A percentile compares a stretch with the other conserved stretches of the same genome.
phyloP scores from a whole-genome alignment of 2,113 vertebrate species.

The Ivindomyrus marchei region DNA sequence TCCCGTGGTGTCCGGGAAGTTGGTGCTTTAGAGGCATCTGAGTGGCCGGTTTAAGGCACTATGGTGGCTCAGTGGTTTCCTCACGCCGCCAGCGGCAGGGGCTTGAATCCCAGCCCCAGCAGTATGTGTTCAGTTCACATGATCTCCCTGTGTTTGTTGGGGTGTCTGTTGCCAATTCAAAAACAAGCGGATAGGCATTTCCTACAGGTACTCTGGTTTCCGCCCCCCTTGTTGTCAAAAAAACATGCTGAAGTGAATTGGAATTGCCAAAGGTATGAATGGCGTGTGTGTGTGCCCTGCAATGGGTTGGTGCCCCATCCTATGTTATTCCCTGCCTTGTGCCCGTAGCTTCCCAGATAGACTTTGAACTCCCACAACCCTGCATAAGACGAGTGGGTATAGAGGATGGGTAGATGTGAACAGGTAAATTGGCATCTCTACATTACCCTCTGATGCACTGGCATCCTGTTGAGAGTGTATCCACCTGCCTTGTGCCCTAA shows the following conservation, averaged over 20 bases:
- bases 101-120: not conserved
- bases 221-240: not conserved
- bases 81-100: not conserved
- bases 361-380: not conserved
- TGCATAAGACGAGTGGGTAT: not conserved
- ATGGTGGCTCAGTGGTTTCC: not conserved
- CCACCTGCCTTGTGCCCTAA: not conserved
- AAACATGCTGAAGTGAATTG: not conserved
- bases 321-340: not conserved
- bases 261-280: not conserved
- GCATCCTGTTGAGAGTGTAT: not conserved
- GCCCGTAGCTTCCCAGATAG: not conserved
- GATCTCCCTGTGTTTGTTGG: not conserved
- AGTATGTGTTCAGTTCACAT: not conserved
- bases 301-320: not conserved
- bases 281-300: not conserved
- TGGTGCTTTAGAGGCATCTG: not conserved
- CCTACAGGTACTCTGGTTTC: not conserved
- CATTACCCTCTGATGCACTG: not conserved
- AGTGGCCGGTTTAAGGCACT: not conserved
- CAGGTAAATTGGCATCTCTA: not conserved
- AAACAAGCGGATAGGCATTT: not conserved
- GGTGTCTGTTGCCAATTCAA: not conserved
- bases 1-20: not conserved
- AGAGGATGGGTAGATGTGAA: not conserved